Conservation (phyloP, 53 echinoderm and acorn worm genomes). For the Apostichopus leukothele region DNA sequence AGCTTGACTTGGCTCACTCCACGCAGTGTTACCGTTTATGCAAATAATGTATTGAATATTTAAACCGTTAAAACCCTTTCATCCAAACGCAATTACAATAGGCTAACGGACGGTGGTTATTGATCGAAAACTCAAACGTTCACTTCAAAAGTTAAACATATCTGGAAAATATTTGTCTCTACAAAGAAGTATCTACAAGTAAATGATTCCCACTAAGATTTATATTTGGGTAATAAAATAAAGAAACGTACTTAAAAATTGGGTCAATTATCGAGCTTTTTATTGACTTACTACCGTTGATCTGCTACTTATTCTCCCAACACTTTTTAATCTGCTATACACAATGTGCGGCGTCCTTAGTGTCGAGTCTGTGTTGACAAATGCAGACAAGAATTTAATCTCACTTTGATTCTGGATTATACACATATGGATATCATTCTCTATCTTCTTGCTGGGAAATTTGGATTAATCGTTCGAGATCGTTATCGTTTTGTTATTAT, state of each 20-base stretch:
- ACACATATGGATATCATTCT: slow-evolving; percentile 39
- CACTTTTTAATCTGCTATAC: slow-evolving; percentile 38
- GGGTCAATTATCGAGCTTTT: slow-evolving; percentile 34
- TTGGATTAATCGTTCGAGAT: slow-evolving; percentile 21
- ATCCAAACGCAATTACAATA: slow-evolving; percentile 26
- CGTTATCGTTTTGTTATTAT: background rate
- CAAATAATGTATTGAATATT: slow-evolving; percentile 45
- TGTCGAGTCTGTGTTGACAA: slow-evolving; percentile 36
- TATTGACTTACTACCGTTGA: slow-evolving; percentile 40
- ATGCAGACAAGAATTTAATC: slow-evolving; percentile 31
- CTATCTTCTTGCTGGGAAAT: background rate
- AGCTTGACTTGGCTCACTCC: background rate
- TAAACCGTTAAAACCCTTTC: slow-evolving; percentile 42
- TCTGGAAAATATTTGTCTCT: background rate
- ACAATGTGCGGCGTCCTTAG: slow-evolving; percentile 43
- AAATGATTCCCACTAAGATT: background rate
- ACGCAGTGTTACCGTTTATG: slow-evolving; percentile 14
- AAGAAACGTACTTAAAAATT: slow-evolving; percentile 25
- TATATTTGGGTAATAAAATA: background rate
- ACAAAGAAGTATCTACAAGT: background rate
- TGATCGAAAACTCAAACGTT: slow-evolving; percentile 26
- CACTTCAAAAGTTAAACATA: background rate
- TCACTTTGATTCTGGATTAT: slow-evolving; percentile 31
- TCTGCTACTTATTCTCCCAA: slow-evolving; percentile 30
- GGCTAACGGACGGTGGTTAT: slow-evolving; percentile 17